Base-by-base conservation (phyloP, 37 sponge, comb jelly and placozoan species). In the Spongilla lacustris region DNA sequence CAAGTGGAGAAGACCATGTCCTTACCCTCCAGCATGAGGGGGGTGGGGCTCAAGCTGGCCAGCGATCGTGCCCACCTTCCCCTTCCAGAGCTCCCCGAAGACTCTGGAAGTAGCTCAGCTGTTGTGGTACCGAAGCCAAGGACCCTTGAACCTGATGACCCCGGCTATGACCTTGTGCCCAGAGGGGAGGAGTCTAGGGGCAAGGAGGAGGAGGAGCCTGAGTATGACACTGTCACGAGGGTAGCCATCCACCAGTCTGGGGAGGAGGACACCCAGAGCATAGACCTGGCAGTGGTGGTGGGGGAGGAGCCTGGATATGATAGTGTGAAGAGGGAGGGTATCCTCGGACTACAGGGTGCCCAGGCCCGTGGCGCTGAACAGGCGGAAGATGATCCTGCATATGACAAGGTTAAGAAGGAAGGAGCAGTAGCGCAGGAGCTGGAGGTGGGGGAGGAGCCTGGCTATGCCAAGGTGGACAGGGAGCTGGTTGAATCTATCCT, bases 151-250 rank as follows among this genome's bases (percentile, higher is more conserved):
- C 58, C 71, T 5, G 71, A 58, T 14, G 67, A 36, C 22, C 36
- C 46, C 30, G 82, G 86, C 35, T 86, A 85, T 24, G 84, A 70
- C 27, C 78, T 83, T 14, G 36, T 73, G 2, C 73, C 50, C 49
- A 69, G 27, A 0, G 74, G 21, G 26, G 46, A 58, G 24, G 68
- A 49, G 28, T 22, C 24, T 11, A 48, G 66, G 27, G 68, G 79
- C 25, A 79, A 81, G 19, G 80, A 69, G 8, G 80, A 69, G 8
- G 86, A 86, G 25, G 94, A 93, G n/a, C 90, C 94, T 37, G 74
- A 68, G 0, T 93, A 93, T 71, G 94, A 93, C 50, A 89, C 90
- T 4, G 94, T 93, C n/a, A 10, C 4, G 58, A 30, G 67, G 29
- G 31, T 76, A 10, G 41, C 6, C 41, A 41, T 6, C 41, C 78